Evolutionary conservation across 2,888 invertebrate genomes (phyloP), one percentile per base, ranked within the genome.

Genomic region (Caenorhabditis sinica): DNA sequence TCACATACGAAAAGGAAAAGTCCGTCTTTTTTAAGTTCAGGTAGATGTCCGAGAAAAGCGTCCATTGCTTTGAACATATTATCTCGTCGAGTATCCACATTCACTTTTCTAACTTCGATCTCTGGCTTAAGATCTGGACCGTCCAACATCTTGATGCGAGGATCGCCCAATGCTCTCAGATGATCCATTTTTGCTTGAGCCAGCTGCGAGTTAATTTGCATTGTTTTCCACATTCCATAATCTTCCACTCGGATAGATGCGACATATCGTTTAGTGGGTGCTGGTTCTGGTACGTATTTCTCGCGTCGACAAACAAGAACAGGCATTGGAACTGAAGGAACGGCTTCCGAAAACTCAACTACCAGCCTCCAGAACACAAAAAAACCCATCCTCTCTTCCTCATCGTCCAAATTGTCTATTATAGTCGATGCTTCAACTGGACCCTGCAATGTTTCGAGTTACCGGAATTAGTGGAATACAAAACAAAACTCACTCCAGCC

Each of bases 301-400:
- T 58, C 30, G 9, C 53, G 13, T 63, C 45, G 30, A 5, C 56
- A 4, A 36, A 56, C 17, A 9, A 76, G 36, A 13, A 20, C 2
- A 0, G 74, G 74, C 43, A 43, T n/a, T 2, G 23, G 20, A 15
- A 49, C 49, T 49, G n/a, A 11, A 28, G 25, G 56, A 56, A 75
- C 75, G 2, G 17, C 13, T 2, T 66, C 58, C 9, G 68, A 58
- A 49, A 82, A 82, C 43, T 75, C 75, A 43, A 63, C 58, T 13
- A 82, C 71, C 23, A 76, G 40, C 40, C 82, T 69, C 82, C 82
- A 82, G 40, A 74, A 75, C 5, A 75, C 61, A 30, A 68, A 30
- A 8, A 53, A 3, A 1, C 69, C 82, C 17, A 49, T 40, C 13
- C 15, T 5, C 4, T 51, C 23, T 6, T 43, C 23, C 2, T 40